Conservation (phyloP, 2,797 vertebrate species). For the Propithecus deckenii region DNA sequence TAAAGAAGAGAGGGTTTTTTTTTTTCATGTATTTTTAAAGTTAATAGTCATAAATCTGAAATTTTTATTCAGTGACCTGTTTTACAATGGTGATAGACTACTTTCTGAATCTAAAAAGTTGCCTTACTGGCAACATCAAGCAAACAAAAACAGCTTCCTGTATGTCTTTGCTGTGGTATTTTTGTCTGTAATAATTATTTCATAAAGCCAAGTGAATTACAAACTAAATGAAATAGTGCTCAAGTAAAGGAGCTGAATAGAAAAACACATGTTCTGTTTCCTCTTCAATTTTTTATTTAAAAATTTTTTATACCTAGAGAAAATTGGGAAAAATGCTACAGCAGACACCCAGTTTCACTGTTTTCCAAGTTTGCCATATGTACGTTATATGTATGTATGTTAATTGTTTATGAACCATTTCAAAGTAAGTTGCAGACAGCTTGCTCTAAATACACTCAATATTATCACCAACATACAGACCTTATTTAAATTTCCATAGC, state of each 20-base stretch:
- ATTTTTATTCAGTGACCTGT: not conserved
- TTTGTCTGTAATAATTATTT: not conserved
- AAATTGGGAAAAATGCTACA: not conserved
- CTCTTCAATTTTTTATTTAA: not conserved
- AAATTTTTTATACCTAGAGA: not conserved
- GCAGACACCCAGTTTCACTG: not conserved
- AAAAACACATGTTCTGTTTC: not conserved
- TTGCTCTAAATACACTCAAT: not conserved
- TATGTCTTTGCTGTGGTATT: not conserved
- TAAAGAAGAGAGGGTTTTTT: not conserved
- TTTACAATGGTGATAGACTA: not conserved
- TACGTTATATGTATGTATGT: not conserved
- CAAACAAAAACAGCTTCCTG: not conserved
- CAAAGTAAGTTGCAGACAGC: slow-evolving; percentile 3
- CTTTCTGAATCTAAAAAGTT: slow-evolving; percentile 5
- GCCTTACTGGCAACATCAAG: not conserved
- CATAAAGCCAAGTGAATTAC: not conserved
- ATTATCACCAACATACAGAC: not conserved
- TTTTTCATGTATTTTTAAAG: not conserved
- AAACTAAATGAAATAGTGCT: not conserved
- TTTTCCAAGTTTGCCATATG: not conserved
- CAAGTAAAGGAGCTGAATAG: not conserved
- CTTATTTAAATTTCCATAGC: not conserved
- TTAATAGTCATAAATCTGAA: not conserved
- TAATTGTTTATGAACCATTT: not conserved